These are phyloP conservation scores for Xanthorhoe designata DNA, from an alignment of 2,888 invertebrate species.

Conservation along the genomic window DNA sequence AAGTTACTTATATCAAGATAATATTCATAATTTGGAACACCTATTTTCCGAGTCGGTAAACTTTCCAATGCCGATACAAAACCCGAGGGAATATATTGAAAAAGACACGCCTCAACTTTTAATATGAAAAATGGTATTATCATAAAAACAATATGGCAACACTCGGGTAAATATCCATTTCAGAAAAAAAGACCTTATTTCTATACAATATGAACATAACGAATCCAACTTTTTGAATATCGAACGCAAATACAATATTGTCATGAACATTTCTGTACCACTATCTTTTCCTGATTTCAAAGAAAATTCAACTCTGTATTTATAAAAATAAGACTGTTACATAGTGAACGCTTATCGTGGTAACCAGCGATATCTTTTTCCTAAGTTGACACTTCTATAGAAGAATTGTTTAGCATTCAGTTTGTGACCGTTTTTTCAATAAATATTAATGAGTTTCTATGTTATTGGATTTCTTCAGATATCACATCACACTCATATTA, in stretches of 20 bases:
- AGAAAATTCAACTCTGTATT: slow-evolving; percentile 19
- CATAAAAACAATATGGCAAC: slow-evolving; percentile 50
- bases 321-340: slow-evolving; percentile 8
- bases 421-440: slow-evolving; percentile 57
- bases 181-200: slow-evolving; percentile 11
- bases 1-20: slow-evolving; percentile 40
- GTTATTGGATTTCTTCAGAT: slow-evolving; percentile 43
- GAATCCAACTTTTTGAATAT: slow-evolving; percentile 2
- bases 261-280: slow-evolving; percentile 23
- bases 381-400: slow-evolving; percentile 57
- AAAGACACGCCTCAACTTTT: slow-evolving; percentile 72
- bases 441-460: slow-evolving; percentile 63
- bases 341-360: slow-evolving; percentile 25
- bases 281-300: slow-evolving; percentile 1
- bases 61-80: slow-evolving; percentile 42
- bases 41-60: slow-evolving; percentile 47
- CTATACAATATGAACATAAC: not conserved
- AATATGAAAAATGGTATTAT: slow-evolving; percentile 84
- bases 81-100: slow-evolving; percentile 53
- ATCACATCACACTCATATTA: too few species aligned
- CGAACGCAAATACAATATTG: slow-evolving; percentile 30
- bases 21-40: slow-evolving; percentile 43
- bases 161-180: not conserved
- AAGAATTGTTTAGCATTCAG: slow-evolving; percentile 61
- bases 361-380: slow-evolving; percentile 51